Percentiles rank a stretch among this genome's conserved stretches.
Evolutionary conservation across 2,797 vertebrate genomes (phyloP).

Genomic region (Sylvia borin): DNA sequence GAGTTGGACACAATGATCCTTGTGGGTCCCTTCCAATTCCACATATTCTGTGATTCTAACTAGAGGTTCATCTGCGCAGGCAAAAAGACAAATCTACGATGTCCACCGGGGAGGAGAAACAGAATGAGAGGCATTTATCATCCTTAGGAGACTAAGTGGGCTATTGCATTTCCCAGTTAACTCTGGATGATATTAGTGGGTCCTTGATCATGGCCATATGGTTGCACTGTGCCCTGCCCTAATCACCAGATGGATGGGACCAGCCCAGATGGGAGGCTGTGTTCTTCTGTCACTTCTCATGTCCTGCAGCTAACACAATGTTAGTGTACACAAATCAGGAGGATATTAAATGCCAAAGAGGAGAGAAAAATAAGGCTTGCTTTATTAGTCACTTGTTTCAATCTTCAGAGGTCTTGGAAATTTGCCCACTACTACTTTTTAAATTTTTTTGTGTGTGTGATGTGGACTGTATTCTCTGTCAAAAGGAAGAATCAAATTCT

Average conservation of each 20-base stretch:
- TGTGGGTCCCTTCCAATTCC: background rate
- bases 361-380: background rate
- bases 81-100: background rate
- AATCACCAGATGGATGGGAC: conserved; percentile 8
- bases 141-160: conserved; percentile 20
- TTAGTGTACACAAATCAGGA: background rate
- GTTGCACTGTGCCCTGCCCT: background rate
- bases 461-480: background rate
- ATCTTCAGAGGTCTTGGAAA: background rate
- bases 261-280: background rate
- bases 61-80: background rate
- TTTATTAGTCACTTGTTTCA: background rate
- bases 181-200: background rate
- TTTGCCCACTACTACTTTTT: background rate
- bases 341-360: background rate
- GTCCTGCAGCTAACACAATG: background rate
- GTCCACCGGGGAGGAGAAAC: background rate
- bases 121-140: conserved; percentile 31
- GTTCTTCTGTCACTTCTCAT: background rate
- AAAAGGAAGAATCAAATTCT: background rate
- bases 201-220: conserved; percentile 26
- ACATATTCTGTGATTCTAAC: background rate
- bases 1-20: background rate
- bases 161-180: background rate
- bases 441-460: background rate